Evolutionary conservation across 2,113 vertebrate species (phyloP).

Genomic region (Lathamus discolor): DNA sequence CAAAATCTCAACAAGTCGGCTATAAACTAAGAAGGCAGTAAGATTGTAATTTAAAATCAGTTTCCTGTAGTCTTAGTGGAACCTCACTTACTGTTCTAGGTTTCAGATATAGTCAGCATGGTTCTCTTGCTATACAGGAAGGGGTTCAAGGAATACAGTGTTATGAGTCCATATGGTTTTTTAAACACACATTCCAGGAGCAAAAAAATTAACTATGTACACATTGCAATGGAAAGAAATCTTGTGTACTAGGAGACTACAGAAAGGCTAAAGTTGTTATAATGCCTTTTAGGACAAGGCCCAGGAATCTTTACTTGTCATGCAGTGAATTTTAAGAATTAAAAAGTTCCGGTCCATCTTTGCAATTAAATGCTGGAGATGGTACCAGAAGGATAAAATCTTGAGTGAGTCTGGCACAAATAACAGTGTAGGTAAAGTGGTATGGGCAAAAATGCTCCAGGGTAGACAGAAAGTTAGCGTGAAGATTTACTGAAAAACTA

Average conservation of each 20-base stretch:
- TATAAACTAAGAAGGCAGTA: background rate
- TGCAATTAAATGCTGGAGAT: background rate
- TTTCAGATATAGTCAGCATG: background rate
- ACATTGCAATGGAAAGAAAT: background rate
- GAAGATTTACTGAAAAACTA: background rate
- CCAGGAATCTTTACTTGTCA: too few relatives aligned
- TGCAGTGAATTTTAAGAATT: background rate
- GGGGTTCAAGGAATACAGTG: background rate
- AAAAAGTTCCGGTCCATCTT: background rate
- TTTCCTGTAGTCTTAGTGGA: background rate
- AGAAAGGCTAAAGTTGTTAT: background rate
- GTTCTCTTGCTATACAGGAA: background rate
- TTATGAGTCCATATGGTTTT: background rate
- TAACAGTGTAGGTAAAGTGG: accelerated
- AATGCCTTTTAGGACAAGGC: background rate
- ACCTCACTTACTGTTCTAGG: background rate
- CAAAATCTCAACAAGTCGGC: accelerated
- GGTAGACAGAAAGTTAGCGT: background rate
- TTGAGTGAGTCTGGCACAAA: background rate
- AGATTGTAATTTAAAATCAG: background rate
- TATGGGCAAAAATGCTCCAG: background rate
- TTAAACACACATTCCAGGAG: background rate
- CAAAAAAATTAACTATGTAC: background rate
- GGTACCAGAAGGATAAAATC: background rate
- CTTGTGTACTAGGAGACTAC: background rate